Percentiles rank a stretch among this genome's conserved stretches.
Evolutionary conservation across 2,797 vertebrate species (phyloP).

Genomic region (Chrosomus eos): DNA sequence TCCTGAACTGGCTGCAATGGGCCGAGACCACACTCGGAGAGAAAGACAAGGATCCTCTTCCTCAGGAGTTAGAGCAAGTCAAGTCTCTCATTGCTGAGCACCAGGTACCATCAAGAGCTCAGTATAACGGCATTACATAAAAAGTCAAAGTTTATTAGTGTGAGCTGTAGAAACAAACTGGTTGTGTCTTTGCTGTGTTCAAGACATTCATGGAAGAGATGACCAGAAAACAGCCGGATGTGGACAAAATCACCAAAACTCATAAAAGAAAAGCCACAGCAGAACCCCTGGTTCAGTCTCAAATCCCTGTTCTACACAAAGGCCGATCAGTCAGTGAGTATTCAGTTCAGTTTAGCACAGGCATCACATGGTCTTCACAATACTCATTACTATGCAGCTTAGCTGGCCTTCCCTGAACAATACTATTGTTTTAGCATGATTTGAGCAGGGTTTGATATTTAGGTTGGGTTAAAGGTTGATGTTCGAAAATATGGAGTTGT

Average conservation of each 20-base stretch:
- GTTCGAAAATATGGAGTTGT: background rate
- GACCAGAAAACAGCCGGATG: slow-evolving; percentile 99
- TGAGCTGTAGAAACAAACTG: background rate
- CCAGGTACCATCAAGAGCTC: slow-evolving; percentile 79
- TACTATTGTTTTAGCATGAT: background rate
- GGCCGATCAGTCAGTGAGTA: slow-evolving; percentile 90
- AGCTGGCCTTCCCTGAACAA: background rate
- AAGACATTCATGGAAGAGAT: slow-evolving; percentile 99
- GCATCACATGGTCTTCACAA: background rate
- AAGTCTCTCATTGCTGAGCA: slow-evolving; percentile 95
- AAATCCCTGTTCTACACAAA: slow-evolving; percentile 94
- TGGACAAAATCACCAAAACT: slow-evolving; percentile 98
- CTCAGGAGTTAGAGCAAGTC: slow-evolving; percentile 94
- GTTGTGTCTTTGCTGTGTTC: slow-evolving; percentile 44
- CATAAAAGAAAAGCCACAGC: slow-evolving; percentile 90
- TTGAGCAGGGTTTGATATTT: background rate
- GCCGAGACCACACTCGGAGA: slow-evolving; percentile 91
- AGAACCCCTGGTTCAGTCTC: slow-evolving; percentile 84
- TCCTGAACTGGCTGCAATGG: slow-evolving; percentile 95
- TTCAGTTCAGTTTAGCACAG: background rate
- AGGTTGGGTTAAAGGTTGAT: background rate
- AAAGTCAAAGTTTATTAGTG: background rate
- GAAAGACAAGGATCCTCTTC: slow-evolving; percentile 90
- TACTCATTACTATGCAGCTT: background rate
- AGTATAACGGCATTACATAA: background rate